Base-by-base conservation (phyloP, 2,888 invertebrate species). In the Tiliacea citrago region DNA sequence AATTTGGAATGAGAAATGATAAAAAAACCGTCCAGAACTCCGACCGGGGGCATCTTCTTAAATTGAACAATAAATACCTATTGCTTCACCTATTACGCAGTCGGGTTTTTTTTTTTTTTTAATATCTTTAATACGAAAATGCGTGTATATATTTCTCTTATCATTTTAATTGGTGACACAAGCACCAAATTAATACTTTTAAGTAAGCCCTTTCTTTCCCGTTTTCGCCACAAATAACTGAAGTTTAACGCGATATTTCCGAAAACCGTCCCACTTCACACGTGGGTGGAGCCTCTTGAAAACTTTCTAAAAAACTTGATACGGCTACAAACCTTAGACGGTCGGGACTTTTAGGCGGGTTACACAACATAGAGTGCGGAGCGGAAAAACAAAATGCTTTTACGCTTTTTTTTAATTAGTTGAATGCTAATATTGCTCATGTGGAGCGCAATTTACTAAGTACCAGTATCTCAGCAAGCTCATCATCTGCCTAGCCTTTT, bases 221-320 rank as follows among this genome's bases (percentile, higher is more conserved):
- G 13, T 66, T 61, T 47, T 12, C 57, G 45, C 24, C 24, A 53
- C 51, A 66, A 29, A 62, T 53, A 62, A 55, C 66, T 45, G 53
- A 69, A 53, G 62, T 70, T 75, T 68, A 78, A 57, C 61, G 69
- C 18, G 67, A 49, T 72, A 73, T 85, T 79, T 72, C 74, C 35
- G 21, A 68, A 35, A 73, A 65, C 72, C 73, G 10, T 55, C 39
- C 74, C 70, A 74, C 63, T 83, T 86, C 74, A 77, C 79, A 81
- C 85, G 73, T 74, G 35, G 10, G n/a, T n/a, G 51, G 53, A 76
- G 72, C 42, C 72, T 69, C 79, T 82, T 80, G 79, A 82, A 88
- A 89, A 90, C 88, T 89, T 86, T 83, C 82, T n/a, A n/a, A 83
- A 86, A 89, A 89, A 89, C 87, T 88, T 87, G 73, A 84, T 88